Evolutionary conservation across 2,113 vertebrate species (phyloP), one percentile per base, ranked within the genome.

Genomic region (Prunella fulvescens): DNA sequence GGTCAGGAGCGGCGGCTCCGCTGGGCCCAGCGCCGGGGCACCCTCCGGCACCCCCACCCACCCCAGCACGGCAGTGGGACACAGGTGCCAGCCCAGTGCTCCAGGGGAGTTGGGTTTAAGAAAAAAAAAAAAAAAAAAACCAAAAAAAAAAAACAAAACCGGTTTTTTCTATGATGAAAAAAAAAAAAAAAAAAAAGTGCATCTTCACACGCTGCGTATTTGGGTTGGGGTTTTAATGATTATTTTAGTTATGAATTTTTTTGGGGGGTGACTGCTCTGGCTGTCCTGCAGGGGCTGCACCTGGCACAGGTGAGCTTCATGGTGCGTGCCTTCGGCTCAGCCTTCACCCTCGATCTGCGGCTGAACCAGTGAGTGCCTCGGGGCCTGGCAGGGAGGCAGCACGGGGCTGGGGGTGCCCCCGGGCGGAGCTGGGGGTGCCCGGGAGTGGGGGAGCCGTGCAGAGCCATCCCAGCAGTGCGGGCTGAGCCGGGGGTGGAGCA

Each of bases 341-440:
- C 97, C 94, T 99, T 99, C 98, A 98, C 97, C 47, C 97, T 99
- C 96, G 99, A 99, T 94, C 98, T 99, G 92, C 98, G 97, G 91
- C 91, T 99, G 35, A 99, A 99, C 96, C 99, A 99, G 99, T 99
- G 86, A 98, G 99, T 98, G 80, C 54, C 6, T 44, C 1, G 3
- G 42, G 48, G 77, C 19, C 9, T 0, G 11, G 31, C 1, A 3
- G 72, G 26, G 18, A 66, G n/a, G 20, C 5, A 2, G 14, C 10
- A 1, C 12, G 58, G 58, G 19, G 42, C 69, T 64, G 56, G 28
- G 3, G 19, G 28, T 31, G 74, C 9, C 48, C 33, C 11, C 3
- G 3, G 73, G 26, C 35, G 44, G 8, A 31, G 14, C 31, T 15
- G 31, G 40, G 64, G 37, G 16, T 14, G 31, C 71, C 2, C 44